These are phyloP conservation scores for Dasyprocta punctata DNA, from an alignment of 2,113 vertebrate species.

Conservation along the genomic window DNA sequence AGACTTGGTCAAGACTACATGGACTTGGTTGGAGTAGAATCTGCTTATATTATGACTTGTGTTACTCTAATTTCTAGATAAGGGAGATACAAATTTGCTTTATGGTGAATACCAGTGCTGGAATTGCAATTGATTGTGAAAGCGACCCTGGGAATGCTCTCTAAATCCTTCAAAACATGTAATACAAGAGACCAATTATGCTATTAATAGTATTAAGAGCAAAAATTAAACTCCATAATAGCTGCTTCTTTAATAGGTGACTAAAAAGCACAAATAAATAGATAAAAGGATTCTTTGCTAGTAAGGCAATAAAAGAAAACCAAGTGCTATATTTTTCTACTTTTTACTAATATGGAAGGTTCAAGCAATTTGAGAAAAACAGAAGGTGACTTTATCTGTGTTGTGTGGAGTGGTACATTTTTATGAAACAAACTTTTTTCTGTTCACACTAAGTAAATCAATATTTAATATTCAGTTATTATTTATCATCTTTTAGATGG, in stretches of 20 bases:
- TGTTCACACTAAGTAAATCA: neutral
- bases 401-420: neutral
- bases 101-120: neutral
- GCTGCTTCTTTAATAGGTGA: neutral
- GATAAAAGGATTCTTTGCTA: neutral
- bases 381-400: neutral
- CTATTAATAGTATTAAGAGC: neutral
- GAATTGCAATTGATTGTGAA: neutral
- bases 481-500: neutral
- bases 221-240: neutral
- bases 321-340: neutral
- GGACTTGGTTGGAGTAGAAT: neutral
- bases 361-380: neutral
- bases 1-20: neutral
- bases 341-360: neutral
- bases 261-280: neutral
- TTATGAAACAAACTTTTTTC: neutral
- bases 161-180: neutral
- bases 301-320: neutral
- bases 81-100: neutral
- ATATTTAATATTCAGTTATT: neutral
- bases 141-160: neutral
- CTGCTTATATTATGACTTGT: neutral
- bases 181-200: neutral
- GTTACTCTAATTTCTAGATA: neutral